phyloP scores from a whole-genome alignment of 2,888 invertebrate genomes.

The Crematogaster levior region DNA sequence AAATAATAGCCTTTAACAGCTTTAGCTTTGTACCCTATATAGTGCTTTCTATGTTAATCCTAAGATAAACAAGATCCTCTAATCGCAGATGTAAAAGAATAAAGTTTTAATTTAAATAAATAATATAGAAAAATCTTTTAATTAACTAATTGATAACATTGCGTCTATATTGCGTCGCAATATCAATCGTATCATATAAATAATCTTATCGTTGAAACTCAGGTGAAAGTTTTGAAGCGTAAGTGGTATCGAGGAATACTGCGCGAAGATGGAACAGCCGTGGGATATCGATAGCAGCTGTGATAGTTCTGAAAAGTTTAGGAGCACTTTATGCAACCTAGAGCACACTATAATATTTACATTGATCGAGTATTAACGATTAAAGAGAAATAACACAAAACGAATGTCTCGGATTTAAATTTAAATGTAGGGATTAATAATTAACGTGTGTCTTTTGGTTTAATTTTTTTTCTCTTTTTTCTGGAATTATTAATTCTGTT shows the following conservation, averaged over 20 bases:
- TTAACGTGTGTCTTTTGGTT: background rate
- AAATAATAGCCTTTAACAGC: no score
- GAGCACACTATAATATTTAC: constrained; percentile 45
- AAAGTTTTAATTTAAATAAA: constrained; percentile 1
- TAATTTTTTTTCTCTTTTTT: background rate
- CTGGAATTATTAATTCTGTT: background rate
- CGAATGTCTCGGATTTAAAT: background rate
- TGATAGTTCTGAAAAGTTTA: constrained; percentile 52
- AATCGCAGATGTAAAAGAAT: background rate
- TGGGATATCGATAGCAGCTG: constrained; percentile 48
- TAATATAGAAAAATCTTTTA: background rate
- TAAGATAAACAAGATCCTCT: background rate
- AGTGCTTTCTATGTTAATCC: background rate
- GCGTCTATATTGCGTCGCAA: background rate
- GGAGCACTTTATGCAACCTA: constrained; percentile 42
- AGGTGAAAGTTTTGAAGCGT: constrained; percentile 42
- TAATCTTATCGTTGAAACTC: constrained; percentile 44
- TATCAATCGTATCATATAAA: constrained; percentile 40
- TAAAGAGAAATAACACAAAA: constrained; percentile 19
- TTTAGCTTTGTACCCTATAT: no score
- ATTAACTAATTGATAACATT: constrained; percentile 24
- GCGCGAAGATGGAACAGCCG: constrained; percentile 38
- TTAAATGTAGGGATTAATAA: constrained; percentile 1
- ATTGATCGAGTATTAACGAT: constrained; percentile 39
- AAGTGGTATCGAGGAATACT: constrained; percentile 42